Percentiles rank a stretch among this genome's conserved stretches.
phyloP scores from a whole-genome alignment of 2,888 invertebrate genomes.

The Leucoptera coffeella region DNA sequence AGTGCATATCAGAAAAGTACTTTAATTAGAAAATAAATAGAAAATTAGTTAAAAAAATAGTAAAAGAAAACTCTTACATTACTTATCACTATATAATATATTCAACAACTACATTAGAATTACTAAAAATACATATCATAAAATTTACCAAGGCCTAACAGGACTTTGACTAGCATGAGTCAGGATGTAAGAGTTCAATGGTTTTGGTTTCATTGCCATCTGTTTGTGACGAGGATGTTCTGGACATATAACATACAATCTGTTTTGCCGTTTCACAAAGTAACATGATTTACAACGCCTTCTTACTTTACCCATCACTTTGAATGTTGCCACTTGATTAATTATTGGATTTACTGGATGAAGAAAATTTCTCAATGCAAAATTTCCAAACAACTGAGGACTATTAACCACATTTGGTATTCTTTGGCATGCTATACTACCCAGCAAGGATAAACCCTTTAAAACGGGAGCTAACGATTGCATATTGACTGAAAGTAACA shows the following conservation, averaged over 20 bases:
- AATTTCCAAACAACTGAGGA: no score
- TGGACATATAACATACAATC: conserved; percentile 68
- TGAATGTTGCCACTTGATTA: conserved; percentile 40
- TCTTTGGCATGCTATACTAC: no score
- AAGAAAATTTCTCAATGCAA: no score
- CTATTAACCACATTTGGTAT: no score
- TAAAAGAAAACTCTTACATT: not conserved
- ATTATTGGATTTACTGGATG: conserved; percentile 16
- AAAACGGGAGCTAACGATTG: no score
- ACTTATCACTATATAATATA: not conserved
- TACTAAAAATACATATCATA: not conserved
- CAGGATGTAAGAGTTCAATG: conserved; percentile 67
- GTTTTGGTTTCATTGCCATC: conserved; percentile 62
- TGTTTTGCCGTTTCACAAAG: conserved; percentile 60
- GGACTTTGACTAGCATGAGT: conserved; percentile 66
- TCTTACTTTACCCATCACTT: conserved; percentile 62
- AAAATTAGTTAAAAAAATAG: no score
- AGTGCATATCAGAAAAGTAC: no score
- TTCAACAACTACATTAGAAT: not conserved
- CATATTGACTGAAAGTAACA: no score
- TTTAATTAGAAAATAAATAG: no score
- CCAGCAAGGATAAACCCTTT: no score
- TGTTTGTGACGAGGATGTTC: conserved; percentile 78
- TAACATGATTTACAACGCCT: conserved; percentile 77
- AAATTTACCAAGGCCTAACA: conserved; percentile 28